Evolutionary conservation across 2,888 invertebrate species (phyloP), one percentile per base, ranked within the genome.

Genomic region (Tachystola acroxantha): DNA sequence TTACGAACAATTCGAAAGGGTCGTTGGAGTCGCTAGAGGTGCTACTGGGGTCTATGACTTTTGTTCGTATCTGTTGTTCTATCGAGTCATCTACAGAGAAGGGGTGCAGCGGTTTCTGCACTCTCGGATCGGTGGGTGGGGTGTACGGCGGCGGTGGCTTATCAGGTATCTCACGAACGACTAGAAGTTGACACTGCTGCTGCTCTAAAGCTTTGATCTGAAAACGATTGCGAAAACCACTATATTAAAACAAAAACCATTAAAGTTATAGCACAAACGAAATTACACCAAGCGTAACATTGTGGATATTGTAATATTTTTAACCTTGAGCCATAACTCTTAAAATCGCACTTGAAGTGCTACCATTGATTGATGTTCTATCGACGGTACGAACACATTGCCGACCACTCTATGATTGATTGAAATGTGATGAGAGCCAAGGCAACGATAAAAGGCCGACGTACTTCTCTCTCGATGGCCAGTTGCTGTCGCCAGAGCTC

Each of bases 81-180:
- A 64, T 45, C 11, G 47, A 43, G 6, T 65, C 63, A 26, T 73
- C 75, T 0, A 63, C 34, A 1, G 48, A 37, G 49, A 75, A 82
- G 43, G 58, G 57, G 1, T 64, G 61, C 1, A 67, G 62, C 0
- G 53, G 52, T 40, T 60, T 71, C 0, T 63, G 50, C 2, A 40
- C 19, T 4, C 64, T 55, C 0, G 52, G 34, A 3, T 74, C 79
- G 2, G 55, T 51, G 0, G 84, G 85, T 9, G 82, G 84, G 0
- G 78, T 84, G 58, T 86, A 86, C 0, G 86, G 86, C 0, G 86
- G 86, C 9, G 86, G 86, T 0, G 86, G 86, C 42, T 86, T 86
- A 52, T 86, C 86, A 0, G 86, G 86, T 37, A 86, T 85, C 53
- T 84, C 84, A 1, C 86, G 70, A 0, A 85, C 78, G 1, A 74